Evolutionary conservation across 2,113 vertebrate species (phyloP).

Genomic region (Rhinogobius similis): DNA sequence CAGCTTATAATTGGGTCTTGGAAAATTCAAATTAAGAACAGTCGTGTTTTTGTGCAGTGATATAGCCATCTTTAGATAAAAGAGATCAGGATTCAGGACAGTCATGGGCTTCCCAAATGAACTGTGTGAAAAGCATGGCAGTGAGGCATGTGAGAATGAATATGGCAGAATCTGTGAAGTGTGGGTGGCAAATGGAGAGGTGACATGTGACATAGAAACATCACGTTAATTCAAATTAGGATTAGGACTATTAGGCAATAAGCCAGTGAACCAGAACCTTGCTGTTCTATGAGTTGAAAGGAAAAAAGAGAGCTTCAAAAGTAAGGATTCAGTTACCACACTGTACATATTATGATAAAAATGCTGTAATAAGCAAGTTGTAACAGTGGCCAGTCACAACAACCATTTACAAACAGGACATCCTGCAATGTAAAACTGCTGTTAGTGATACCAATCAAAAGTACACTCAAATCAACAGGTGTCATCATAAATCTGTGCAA

Average conservation of each 20-base stretch:
- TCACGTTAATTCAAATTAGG: neutral
- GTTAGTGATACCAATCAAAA: too few species aligned
- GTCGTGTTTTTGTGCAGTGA: too few species aligned
- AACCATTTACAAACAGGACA: too few species aligned
- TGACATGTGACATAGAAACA: slow-evolving; percentile 3
- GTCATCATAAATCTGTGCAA: too few species aligned
- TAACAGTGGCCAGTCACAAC: too few species aligned
- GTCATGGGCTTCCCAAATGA: neutral
- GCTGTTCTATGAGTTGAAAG: neutral
- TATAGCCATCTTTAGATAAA: neutral
- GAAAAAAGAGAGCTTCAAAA: neutral
- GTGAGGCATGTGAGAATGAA: neutral
- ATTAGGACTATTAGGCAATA: slow-evolving; percentile 2
- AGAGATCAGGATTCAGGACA: neutral
- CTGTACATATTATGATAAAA: neutral
- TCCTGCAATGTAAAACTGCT: too few species aligned
- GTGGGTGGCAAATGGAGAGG: slow-evolving; percentile 1
- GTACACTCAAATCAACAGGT: too few species aligned
- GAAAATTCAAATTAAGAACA: too few species aligned
- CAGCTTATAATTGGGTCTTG: too few species aligned
- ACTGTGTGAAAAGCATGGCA: neutral
- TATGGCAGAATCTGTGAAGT: slow-evolving; percentile 3
- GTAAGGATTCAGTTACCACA: neutral
- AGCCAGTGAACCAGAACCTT: neutral
- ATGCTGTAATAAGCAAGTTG: too few species aligned